phyloP scores from a whole-genome alignment of 1,140 invertebrate genomes.

The Pseudomyrmex dendroicus region DNA sequence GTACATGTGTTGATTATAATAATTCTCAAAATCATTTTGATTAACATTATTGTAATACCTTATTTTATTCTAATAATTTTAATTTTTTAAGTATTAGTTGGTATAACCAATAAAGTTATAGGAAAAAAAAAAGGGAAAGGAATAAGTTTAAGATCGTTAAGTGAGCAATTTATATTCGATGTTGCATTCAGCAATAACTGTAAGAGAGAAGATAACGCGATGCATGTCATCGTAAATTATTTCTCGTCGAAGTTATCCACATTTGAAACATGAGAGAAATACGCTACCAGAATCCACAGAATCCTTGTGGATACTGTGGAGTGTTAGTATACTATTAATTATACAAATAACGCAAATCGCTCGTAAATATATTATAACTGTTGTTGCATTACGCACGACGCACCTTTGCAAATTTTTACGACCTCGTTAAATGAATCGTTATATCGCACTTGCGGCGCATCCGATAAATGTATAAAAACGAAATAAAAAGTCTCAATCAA shows the following conservation, averaged over 20 bases:
- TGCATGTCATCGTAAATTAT: slow-evolving; percentile 5
- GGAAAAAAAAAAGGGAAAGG: too few relatives aligned
- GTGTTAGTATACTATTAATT: neutral
- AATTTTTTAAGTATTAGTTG: neutral
- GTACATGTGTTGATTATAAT: neutral
- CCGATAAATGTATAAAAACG: neutral
- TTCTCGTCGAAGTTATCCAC: neutral
- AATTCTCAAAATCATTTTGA: neutral
- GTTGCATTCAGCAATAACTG: neutral
- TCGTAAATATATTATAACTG: slow-evolving; percentile 19
- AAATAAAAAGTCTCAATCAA: slow-evolving; percentile 24
- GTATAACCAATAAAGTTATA: too few relatives aligned
- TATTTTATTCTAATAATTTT: neutral
- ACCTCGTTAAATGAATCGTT: slow-evolving; percentile 1
- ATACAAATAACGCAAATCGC: neutral
- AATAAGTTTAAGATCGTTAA: neutral
- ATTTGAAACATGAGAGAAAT: neutral
- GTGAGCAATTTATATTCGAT: neutral
- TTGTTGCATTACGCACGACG: neutral
- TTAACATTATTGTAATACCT: neutral
- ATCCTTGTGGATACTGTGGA: neutral
- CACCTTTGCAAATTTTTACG: neutral
- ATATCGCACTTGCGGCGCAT: neutral
- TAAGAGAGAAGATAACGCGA: neutral
- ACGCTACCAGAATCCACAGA: neutral